Evolutionary conservation across 2,113 vertebrate genomes (phyloP), one percentile per base, ranked within the genome.

Genomic region (Pluvialis apricaria): DNA sequence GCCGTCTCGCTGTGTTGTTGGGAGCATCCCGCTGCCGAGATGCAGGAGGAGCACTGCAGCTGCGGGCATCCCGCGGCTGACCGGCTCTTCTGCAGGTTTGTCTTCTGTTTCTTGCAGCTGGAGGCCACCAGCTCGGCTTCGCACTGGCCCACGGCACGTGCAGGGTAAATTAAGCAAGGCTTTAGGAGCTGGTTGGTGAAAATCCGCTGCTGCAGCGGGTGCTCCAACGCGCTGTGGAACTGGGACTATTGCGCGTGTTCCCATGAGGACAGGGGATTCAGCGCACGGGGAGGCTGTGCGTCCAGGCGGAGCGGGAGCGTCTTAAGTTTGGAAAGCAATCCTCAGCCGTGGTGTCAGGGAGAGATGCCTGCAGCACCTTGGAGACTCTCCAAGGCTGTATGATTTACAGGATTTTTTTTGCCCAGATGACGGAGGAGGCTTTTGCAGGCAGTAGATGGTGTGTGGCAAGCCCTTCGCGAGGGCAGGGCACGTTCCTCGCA

Each of bases 401-500:
- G 9, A 13, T 28, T 24, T 4, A 2, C 49, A 5, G 40, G 16
- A 25, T 24, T 13, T 24, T 57, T 17, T 28, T 22, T 55, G 2
- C 91, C 84, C 38, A 2, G 44, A 6, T 12, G 31, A 5, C 1
- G 6, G 55, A 40, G 29, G 13, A 80, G 22, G 19, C 73, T 77
- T 34, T 70, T 20, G 16, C 68, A 28, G 82, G 29, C 51, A 4
- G 49, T 4, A 15, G 40, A 11, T 1, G 16, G 6, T 6, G 26
- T 1, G 6, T 12, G 45, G 15, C 70, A 15, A n/a, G 9, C 18
- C 51, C 44, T 87, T 14, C 31, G 6, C 15, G 1, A 6, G 0
- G 13, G 9, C 72, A 32, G 61, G 12, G 26, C 45, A 0, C 1
- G 1, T 29, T 58, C n/a, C 47, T 20, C 2, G 1, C 40, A 0